Evolutionary conservation across 92 coral and sea anemone genomes (phyloP).

Genomic region (Parazoanthus atlanticus): DNA sequence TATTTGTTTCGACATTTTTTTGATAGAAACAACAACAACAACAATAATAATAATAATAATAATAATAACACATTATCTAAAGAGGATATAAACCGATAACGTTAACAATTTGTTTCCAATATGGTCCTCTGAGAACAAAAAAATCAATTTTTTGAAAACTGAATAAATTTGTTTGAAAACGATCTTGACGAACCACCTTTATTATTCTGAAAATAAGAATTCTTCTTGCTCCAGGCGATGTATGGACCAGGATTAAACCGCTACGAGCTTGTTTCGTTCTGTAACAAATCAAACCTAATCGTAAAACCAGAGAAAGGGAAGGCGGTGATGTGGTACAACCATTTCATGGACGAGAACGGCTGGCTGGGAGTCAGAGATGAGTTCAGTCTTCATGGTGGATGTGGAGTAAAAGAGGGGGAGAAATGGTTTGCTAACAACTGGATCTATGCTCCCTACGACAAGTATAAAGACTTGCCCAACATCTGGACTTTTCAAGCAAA

Average conservation of each 20-base stretch:
- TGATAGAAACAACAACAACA: too few relatives aligned
- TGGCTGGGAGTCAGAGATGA: conserved; percentile 92
- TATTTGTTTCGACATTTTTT: too few relatives aligned
- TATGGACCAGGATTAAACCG: conserved; percentile 32
- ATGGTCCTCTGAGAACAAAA: too few relatives aligned
- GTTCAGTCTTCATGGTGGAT: conserved; percentile 93
- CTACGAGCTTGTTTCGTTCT: conserved; percentile 43
- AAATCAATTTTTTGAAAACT: too few relatives aligned
- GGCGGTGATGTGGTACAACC: conserved; percentile 97
- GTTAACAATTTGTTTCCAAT: too few relatives aligned
- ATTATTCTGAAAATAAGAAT: not conserved
- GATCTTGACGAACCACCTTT: too few relatives aligned
- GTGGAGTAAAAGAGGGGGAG: conserved; percentile 76
- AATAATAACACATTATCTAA: too few relatives aligned
- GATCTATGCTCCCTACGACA: conserved; percentile 76
- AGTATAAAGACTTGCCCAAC: conserved; percentile 56
- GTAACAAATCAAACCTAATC: conserved; percentile 76
- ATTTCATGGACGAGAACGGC: conserved; percentile 80
- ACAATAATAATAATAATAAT: too few relatives aligned
- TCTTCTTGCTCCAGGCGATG: conserved; percentile 18
- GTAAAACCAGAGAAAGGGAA: conserved; percentile 88
- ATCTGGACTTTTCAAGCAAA: conserved; percentile 33
- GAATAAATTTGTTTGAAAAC: too few relatives aligned
- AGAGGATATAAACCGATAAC: too few relatives aligned
- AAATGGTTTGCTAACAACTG: conserved; percentile 98